phyloP scores from a whole-genome alignment of 2,113 vertebrate species.

The Gavialis gangeticus region DNA sequence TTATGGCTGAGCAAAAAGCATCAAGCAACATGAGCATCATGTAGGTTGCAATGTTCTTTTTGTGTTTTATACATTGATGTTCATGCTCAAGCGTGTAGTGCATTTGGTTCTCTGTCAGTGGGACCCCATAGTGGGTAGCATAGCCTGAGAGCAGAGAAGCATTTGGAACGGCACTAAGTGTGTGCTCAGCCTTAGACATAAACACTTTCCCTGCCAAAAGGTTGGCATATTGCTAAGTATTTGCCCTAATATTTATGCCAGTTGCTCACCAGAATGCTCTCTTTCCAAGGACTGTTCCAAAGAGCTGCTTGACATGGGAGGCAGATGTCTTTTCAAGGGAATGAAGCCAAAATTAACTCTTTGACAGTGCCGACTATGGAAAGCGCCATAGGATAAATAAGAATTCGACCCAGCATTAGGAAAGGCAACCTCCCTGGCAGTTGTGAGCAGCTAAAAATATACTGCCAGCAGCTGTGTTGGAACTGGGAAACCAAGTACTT shows the following conservation, averaged over 20 bases:
- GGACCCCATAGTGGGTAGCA: accelerated
- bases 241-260: not conserved
- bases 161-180: accelerated
- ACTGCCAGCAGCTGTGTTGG: not conserved
- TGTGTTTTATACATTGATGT: not conserved
- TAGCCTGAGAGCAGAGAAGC: not conserved
- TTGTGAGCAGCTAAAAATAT: not conserved
- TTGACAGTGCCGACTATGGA: not conserved
- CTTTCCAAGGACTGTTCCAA: accelerated
- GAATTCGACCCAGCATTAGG: not conserved
- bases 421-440: not conserved
- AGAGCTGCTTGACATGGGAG: accelerated
- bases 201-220: not conserved
- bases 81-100: accelerated
- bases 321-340: not conserved
- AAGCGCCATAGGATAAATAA: not conserved
- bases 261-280: not conserved
- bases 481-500: not conserved
- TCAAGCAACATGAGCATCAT: accelerated
- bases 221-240: not conserved
- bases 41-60: accelerated
- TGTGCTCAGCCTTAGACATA: not conserved
- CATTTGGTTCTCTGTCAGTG: accelerated
- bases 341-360: not conserved
- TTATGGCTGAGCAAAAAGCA: accelerated